A percentile compares a stretch with the other conserved stretches of the same genome.
Conservation (phyloP, 64 coral and sea anemone genomes). For the Dendrophyllia cribrosa region DNA sequence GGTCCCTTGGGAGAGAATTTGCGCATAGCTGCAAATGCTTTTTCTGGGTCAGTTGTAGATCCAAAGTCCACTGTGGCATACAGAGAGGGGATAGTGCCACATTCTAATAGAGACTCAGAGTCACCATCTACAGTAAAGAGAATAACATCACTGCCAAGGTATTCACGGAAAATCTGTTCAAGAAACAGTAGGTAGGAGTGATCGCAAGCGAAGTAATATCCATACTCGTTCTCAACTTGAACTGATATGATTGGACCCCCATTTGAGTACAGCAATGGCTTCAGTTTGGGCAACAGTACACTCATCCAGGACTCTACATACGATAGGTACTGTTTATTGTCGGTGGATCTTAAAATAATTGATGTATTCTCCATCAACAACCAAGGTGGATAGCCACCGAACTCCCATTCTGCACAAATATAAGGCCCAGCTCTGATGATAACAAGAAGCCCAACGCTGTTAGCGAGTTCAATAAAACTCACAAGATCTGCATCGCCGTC, state of each 20-base stretch:
- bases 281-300: conserved; percentile 74
- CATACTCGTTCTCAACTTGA: conserved; percentile 73
- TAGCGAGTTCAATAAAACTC: conserved; percentile 65
- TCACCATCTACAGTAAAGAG: conserved; percentile 83
- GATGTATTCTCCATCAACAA: conserved; percentile 74
- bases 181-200: conserved; percentile 66
- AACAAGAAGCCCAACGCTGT: conserved; percentile 69
- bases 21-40: conserved; percentile 72
- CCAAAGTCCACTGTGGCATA: conserved; percentile 83
- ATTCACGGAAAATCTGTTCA: conserved; percentile 63
- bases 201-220: conserved; percentile 61
- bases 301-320: conserved; percentile 78
- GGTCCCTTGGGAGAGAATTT: conserved; percentile 82
- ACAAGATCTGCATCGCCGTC: conserved; percentile 70
- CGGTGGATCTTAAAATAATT: conserved; percentile 82
- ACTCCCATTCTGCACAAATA: conserved; percentile 89
- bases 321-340: conserved; percentile 57
- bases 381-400: conserved; percentile 87
- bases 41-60: conserved; percentile 49
- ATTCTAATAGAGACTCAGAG: conserved; percentile 26
- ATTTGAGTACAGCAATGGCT: conserved; percentile 81
- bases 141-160: conserved; percentile 72
- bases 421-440: conserved; percentile 78
- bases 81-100: conserved; percentile 77
- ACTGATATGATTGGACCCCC: conserved; percentile 89